Conservation (phyloP, 1,140 invertebrate species). For the Brachionus manjavacas region DNA sequence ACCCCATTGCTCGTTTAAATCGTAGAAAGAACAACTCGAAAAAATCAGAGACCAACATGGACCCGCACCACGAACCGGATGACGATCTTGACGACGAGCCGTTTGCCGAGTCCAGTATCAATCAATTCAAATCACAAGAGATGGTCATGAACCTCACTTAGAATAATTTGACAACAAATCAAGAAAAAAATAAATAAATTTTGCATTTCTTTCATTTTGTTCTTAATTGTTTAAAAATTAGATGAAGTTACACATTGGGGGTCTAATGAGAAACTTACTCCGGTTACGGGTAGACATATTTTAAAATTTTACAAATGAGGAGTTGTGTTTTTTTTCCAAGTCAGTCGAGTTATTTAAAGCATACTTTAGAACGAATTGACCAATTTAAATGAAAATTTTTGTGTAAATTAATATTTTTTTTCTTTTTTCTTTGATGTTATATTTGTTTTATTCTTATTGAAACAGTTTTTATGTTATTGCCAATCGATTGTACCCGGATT, state of each 20-base stretch:
- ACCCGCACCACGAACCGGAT: background rate
- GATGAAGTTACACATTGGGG: background rate
- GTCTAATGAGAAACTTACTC: background rate
- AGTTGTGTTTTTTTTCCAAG: background rate
- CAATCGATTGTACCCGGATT: background rate
- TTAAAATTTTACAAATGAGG: background rate
- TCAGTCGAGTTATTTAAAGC: background rate
- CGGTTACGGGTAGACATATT: constrained; percentile 7
- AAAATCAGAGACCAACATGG: background rate
- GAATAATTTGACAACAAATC: background rate
- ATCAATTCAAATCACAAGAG: constrained; percentile 10
- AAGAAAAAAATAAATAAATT: background rate
- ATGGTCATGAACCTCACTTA: constrained; percentile 7
- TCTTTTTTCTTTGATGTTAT: background rate
- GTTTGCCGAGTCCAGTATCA: background rate
- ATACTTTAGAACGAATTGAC: background rate
- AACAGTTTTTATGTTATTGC: background rate
- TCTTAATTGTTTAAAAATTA: background rate
- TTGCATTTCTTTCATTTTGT: constrained; percentile 24
- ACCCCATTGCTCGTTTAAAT: background rate
- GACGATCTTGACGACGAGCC: background rate
- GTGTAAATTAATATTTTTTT: background rate
- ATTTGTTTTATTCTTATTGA: background rate
- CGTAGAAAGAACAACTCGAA: background rate
- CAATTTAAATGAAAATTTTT: background rate